Evolutionary conservation across 2,113 vertebrate species (phyloP).

Genomic region (Tyto alba): DNA sequence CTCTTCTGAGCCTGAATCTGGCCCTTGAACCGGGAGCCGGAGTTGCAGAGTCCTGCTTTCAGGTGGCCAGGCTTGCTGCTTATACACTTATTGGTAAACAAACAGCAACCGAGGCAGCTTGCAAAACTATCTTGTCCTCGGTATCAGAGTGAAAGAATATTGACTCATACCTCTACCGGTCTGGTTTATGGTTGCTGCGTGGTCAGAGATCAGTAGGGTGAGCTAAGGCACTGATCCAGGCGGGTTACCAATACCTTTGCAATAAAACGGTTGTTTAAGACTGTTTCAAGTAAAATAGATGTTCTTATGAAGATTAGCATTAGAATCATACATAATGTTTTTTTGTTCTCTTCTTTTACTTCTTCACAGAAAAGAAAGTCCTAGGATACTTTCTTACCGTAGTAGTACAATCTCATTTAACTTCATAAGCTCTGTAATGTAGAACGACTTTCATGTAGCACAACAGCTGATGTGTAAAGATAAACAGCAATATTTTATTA

Average conservation of each 20-base stretch:
- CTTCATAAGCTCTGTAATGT: not conserved
- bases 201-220: not conserved
- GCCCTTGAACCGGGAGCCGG: not conserved
- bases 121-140: not conserved
- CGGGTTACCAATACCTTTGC: not conserved
- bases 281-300: not conserved
- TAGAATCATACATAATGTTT: fast-evolving
- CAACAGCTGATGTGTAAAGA: not conserved
- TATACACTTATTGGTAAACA: not conserved
- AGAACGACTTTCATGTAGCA: not conserved
- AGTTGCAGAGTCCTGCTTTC: not conserved
- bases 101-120: not conserved
- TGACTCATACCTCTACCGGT: not conserved
- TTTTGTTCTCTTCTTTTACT: not conserved
- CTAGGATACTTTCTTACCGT: not conserved
- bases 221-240: not conserved
- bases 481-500: slow-evolving; percentile 14
- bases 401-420: not conserved
- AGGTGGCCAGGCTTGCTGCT: not conserved
- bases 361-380: not conserved
- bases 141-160: not conserved
- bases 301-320: not conserved
- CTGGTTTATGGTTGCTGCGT: not conserved
- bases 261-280: not conserved
- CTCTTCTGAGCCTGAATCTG: not conserved